Evolutionary conservation across 2,797 vertebrate genomes (phyloP), one percentile per base, ranked within the genome.

Genomic region (Characodon lateralis): DNA sequence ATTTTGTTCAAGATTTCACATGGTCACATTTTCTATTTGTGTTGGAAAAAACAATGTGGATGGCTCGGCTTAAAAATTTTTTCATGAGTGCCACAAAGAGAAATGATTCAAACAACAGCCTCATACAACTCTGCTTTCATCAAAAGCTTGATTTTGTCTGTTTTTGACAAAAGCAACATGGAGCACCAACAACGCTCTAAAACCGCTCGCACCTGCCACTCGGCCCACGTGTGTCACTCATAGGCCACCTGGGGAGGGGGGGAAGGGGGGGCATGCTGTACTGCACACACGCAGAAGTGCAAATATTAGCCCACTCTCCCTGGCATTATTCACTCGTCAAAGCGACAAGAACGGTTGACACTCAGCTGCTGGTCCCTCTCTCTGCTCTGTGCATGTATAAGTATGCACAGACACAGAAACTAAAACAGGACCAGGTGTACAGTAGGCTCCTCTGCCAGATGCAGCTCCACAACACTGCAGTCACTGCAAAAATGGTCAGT

Each of bases 141-240:
- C 87, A 72, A 74, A 85, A 80, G 78, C 76, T 82, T 77, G 58
- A 81, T 89, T 91, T 73, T 70, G 71, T 80, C 84, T 84, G 80
- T 87, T 89, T 89, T 85, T 74, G 77, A 86, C 86, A 81, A 89
- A 89, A 81, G 24, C 81, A 76, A 83, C 77, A 63, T 2, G 41
- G 24, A 82, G 72, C 68, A 8, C 79, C 83, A 39, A 70, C 81
- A 82, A 75, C 78, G 82, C 86, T 72, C 82, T 83, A 28, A 78
- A 93, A 92, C 80, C 55, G 56, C 82, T 86, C 78, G 63, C 93
- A 94, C 91, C 92, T 93, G 88, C 89, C 88, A 83, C 86, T 92
- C 90, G 71, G 87, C 87, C 91, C 90, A 92, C 91, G n/a, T 77
- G 76, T 74, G 71, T 85, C 88, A 83, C 83, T 87, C 81, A 59